Evolutionary conservation across 2,113 vertebrate species (phyloP).

Genomic region (Psilopogon haemacephalus): DNA sequence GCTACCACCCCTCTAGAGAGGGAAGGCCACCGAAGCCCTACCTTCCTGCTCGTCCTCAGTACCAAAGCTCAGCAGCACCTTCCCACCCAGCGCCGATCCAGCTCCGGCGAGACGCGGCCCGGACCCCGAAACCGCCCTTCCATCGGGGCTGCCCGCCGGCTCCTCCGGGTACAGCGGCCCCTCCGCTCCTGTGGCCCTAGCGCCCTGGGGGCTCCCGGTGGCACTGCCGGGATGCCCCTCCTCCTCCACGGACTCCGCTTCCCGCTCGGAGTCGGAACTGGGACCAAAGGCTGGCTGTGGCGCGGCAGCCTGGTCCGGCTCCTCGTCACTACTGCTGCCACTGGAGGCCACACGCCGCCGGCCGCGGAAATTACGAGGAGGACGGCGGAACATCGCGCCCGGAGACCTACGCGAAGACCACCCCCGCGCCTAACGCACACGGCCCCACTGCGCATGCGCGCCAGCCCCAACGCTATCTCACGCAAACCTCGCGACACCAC

Average conservation of each 20-base stretch:
- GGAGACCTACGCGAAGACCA: fast-evolving
- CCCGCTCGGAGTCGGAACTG: not conserved
- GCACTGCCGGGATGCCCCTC: not conserved
- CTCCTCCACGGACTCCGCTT: not conserved
- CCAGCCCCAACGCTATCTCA: fast-evolving
- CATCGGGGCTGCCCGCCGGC: not conserved
- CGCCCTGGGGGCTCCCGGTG: not conserved
- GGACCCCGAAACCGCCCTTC: not conserved
- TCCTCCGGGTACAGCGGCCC: too few species aligned
- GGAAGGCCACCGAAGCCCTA: not conserved
- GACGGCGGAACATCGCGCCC: not conserved
- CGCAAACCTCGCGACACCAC: too few species aligned
- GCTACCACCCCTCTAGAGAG: not conserved
- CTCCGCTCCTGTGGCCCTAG: not conserved
- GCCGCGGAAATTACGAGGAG: not conserved
- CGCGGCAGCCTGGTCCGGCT: not conserved
- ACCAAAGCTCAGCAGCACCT: conserved; percentile 37
- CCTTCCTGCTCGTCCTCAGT: conserved; percentile 48
- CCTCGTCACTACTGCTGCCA: not conserved
- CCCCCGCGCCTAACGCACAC: fast-evolving
- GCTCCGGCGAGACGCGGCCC: not conserved
- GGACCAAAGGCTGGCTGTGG: not conserved
- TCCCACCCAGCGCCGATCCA: not conserved
- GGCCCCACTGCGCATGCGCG: fast-evolving
- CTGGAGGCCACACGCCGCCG: not conserved